Base-by-base conservation (phyloP, 1,140 invertebrate species). In the Eciton burchellii region DNA sequence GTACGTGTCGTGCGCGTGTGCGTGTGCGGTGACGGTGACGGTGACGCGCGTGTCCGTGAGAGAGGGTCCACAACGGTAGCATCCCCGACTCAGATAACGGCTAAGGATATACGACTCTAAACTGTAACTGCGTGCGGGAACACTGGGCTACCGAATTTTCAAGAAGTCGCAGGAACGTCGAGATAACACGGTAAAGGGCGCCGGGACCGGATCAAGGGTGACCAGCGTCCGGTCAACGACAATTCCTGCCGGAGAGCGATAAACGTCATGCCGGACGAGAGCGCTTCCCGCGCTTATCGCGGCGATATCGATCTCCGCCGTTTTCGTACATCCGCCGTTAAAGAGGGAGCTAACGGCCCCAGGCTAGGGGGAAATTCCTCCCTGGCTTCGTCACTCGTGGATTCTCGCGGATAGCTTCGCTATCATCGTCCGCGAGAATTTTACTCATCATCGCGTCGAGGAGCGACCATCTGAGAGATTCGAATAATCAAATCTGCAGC, bases 81-180 rank as follows among this genome's bases (percentile, higher is more conserved):
- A 82, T 90, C 87, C 68, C 86, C 89, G 43, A 90, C 89, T 92
- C 92, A 88, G 91, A 92, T 93, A 92, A 92, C 92, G 86, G 74
- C 49, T 87, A 45, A 85, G 87, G 89, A 92, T 91, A 92, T 91
- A 92, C 87, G 89, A 90, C 83, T 87, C 88, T 90, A 90, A 92
- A 91, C 89, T 91, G 90, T 85, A 82, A 76, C 91, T 89, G 91
- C 90, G 91, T 90, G 90, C 87, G 85, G 35, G 70, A 65, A 85
- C 86, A 79, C 65, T 59, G 90, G 83, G 92, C 93, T 93, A 93
- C 92, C 91, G 93, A 93, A 94, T 94, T 94, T 94, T 90, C 87
- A 68, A 86, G 73, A 89, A 89, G 89, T 89, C 88, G 90, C 65
- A 62, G 68, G 60, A 26, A 62, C 49, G 19, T 41, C 49, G 26